These are phyloP conservation scores for Ammodytes marinus DNA, from an alignment of 2,113 vertebrate genomes.

Conservation along the genomic window DNA sequence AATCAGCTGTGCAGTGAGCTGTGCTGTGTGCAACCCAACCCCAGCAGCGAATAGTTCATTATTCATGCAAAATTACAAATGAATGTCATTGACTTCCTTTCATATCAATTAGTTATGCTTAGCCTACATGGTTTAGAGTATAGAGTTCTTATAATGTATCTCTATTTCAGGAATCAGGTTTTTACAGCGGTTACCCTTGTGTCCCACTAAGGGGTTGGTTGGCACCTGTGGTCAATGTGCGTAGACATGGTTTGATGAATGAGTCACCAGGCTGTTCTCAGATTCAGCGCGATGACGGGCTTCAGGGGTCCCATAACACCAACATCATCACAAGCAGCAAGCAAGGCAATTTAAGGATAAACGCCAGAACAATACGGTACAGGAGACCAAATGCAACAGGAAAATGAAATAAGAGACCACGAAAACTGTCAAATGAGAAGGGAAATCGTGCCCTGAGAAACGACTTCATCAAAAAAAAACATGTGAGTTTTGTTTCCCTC, in stretches of 20 bases:
- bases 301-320: background rate
- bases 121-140: background rate
- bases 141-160: background rate
- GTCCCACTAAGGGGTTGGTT: background rate
- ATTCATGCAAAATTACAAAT: background rate
- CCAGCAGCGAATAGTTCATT: background rate
- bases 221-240: background rate
- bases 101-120: background rate
- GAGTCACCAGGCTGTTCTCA: background rate
- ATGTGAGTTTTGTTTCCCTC: background rate
- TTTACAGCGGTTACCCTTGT: background rate
- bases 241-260: background rate
- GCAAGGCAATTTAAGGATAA: background rate
- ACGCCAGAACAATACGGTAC: background rate
- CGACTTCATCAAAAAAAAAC: slow-evolving; percentile 11
- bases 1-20: background rate
- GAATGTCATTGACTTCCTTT: background rate
- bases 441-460: background rate
- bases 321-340: background rate
- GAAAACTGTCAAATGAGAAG: background rate
- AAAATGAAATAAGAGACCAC: background rate
- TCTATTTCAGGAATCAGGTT: background rate
- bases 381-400: background rate
- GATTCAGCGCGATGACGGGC: slow-evolving; percentile 4
- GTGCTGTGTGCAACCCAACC: too few species aligned